phyloP scores from a whole-genome alignment of 2,113 vertebrate species.

The Bombycilla garrulus region DNA sequence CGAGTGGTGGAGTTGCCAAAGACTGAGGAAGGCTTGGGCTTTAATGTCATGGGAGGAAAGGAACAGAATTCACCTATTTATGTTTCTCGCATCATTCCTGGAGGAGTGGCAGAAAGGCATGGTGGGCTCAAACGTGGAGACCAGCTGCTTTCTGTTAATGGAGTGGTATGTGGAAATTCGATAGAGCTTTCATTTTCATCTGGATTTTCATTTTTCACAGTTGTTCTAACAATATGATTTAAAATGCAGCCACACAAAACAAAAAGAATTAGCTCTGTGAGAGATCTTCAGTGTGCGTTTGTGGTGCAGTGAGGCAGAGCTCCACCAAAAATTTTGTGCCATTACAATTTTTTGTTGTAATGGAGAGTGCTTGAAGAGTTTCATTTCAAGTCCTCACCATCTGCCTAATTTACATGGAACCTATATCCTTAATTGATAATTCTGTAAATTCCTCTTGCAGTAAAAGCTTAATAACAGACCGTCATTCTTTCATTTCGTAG shows the following conservation, averaged over 20 bases:
- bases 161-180: constrained; percentile 86
- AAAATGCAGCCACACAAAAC: not conserved
- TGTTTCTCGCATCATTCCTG: constrained; percentile 98
- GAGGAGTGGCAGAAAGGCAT: constrained; percentile 95
- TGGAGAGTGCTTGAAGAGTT: not conserved
- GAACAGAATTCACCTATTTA: constrained; percentile 99
- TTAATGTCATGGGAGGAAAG: constrained; percentile 99
- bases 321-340: not conserved
- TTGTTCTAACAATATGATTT: not conserved
- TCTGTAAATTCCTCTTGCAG: not conserved
- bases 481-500: not conserved
- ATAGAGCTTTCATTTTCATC: not conserved
- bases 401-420: not conserved
- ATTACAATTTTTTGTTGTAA: not conserved
- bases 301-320: not conserved
- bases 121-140: constrained; percentile 98
- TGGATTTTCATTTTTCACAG: constrained; percentile 10
- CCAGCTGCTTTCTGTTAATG: constrained; percentile 97
- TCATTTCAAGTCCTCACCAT: not conserved
- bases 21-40: constrained; percentile 98
- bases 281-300: not conserved
- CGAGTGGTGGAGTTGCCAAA: constrained; percentile 97
- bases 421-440: not conserved
- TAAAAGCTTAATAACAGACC: not conserved
- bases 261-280: not conserved